Evolutionary conservation across 2,888 invertebrate genomes (phyloP), one percentile per base, ranked within the genome.

Genomic region (Zonitis immaculata): DNA sequence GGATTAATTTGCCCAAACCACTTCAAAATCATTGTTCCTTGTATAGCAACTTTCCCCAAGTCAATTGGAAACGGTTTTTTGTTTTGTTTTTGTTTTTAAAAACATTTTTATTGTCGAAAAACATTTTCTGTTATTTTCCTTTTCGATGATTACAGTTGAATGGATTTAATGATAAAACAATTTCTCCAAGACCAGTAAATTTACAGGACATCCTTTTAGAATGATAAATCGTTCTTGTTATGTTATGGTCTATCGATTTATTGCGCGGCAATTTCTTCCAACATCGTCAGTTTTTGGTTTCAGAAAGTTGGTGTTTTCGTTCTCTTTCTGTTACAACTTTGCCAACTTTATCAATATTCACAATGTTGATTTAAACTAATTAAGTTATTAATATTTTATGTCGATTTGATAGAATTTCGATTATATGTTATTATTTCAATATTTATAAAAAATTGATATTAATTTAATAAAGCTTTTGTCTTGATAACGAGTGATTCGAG

Each of bases 161-260:
- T 39, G 39, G 39, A 39, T 39, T 39, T 39, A 39, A 39, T 39
- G 39, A 39, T 39, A n/a, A 39, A 39, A 39, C 39, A 39, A 39
- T 39, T 39, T 39, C 20, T 39, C 39, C 18, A 39, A 39, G 20
- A 20, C 20, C 39, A 39, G 32, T 32, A 32, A 32, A 32, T 32
- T 32, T 32, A 32, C 14, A 54, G 51, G 49, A 51, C 51, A 55
- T 55, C 51, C 51, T 47, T 45, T 51, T 54, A 44, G 47, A 51
- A 55, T 55, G 51, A 55, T 52, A 51, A 55, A 55, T 55, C 35
- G 51, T 55, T 55, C 51, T 51, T 51, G 51, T 42, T 46, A 49
- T 46, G 43, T 51, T 55, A 51, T 55, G 48, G 50, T 55, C 45
- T 43, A 55, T 55, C 51, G 55, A 51, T 48, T 49, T 51, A 45